These are phyloP conservation scores for Seriola rivoliana DNA, from an alignment of 2,113 vertebrate species.

Conservation along the genomic window DNA sequence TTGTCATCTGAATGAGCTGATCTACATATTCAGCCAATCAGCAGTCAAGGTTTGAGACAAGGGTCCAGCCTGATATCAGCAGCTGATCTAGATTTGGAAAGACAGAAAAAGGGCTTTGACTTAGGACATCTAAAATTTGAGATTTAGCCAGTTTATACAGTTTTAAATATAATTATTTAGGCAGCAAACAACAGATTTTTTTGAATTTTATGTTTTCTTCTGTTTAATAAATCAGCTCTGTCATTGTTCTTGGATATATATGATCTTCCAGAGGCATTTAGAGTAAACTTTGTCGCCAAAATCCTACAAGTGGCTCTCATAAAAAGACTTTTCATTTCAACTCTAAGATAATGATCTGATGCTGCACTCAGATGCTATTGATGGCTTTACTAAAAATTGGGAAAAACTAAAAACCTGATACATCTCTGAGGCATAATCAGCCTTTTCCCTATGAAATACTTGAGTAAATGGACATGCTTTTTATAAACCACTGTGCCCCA, in stretches of 20 bases:
- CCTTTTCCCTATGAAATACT: conserved; percentile 59
- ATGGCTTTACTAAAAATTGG: neutral
- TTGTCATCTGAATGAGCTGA: conserved; percentile 74
- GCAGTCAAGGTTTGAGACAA: conserved; percentile 63
- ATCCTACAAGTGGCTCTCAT: conserved; percentile 20
- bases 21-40: conserved; percentile 82
- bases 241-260: neutral
- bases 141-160: neutral
- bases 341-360: neutral
- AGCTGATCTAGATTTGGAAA: conserved; percentile 70
- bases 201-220: neutral
- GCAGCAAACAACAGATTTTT: neutral
- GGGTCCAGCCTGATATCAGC: conserved; percentile 66
- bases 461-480: conserved; percentile 71
- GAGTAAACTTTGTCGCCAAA: neutral
- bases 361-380: neutral
- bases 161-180: neutral
- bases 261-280: neutral
- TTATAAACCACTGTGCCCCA: conserved; percentile 81
- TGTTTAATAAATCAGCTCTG: neutral
- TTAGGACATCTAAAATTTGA: neutral
- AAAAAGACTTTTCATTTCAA: neutral
- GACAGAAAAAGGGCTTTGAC: conserved; percentile 30
- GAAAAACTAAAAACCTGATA: neutral
- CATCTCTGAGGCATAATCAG: conserved; percentile 62